phyloP scores from a whole-genome alignment of 2,113 vertebrate genomes.

The Mustela nigripes region DNA sequence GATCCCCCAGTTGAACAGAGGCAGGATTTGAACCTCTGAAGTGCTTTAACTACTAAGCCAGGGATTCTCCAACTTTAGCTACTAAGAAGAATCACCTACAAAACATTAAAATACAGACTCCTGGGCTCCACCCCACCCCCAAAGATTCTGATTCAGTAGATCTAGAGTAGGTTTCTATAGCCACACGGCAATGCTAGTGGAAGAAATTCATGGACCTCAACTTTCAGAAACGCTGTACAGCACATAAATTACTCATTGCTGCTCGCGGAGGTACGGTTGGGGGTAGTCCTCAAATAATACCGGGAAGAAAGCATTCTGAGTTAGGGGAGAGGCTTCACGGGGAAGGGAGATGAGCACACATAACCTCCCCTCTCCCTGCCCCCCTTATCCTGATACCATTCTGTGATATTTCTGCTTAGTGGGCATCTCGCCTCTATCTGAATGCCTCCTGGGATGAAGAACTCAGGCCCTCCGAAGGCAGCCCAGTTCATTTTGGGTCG shows the following conservation, averaged over 20 bases:
- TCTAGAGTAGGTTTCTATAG: background rate
- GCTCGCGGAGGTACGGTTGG: fast-evolving
- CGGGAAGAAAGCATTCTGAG: background rate
- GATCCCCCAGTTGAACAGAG: background rate
- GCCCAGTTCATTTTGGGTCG: conserved; percentile 78
- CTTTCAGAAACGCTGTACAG: background rate
- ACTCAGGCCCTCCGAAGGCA: conserved; percentile 60
- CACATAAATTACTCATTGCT: background rate
- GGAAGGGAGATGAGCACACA: background rate
- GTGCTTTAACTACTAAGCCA: background rate
- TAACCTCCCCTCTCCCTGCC: background rate
- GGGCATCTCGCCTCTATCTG: conserved; percentile 72
- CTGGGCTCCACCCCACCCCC: background rate
- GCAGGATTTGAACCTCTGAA: background rate
- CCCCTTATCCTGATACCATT: conserved; percentile 70
- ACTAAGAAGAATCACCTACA: background rate
- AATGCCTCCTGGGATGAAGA: conserved; percentile 68
- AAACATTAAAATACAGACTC: conserved; percentile 11
- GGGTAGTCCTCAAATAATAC: background rate
- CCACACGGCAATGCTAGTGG: background rate
- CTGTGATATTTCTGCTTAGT: conserved; percentile 66
- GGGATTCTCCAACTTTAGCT: background rate
- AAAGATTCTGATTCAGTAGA: background rate
- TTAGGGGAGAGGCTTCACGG: background rate
- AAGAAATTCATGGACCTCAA: fast-evolving